Base-by-base conservation (phyloP, 2,797 vertebrate species). In the Pitangus sulphuratus region DNA sequence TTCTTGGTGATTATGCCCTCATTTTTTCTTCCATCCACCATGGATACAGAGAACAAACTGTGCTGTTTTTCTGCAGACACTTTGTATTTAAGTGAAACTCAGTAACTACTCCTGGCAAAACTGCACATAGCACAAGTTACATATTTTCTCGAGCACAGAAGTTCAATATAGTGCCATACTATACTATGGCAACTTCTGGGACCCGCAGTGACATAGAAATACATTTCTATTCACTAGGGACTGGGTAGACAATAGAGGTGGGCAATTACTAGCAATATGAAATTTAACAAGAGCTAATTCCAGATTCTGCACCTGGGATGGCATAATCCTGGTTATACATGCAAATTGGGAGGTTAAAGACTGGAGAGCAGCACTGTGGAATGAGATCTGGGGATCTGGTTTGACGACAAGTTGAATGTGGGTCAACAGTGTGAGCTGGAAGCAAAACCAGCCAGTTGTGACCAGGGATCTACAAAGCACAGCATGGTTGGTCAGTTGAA, bases 401-500 rank as follows among this genome's bases (percentile, higher is more conserved):
- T 45, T 45, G 18, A 51, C 40, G 20, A 18, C 13, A 56, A 72
- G 15, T n/a, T 56, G 37, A 51, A 40, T 40, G 45, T 30, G 25
- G 71, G 64, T 25, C 21, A 85, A 50, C 13, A 40, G 25, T 35
- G n/a, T 62, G n/a, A 13, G 14, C 15, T 77, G 35, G 26, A 61
- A 78, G 39, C 12, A 25, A 51, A 62, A 86, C n/a, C 3, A 33
- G 17, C 10, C 44, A 47, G 5, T 11, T 2, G 0, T n/a, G 25
- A 15, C 26, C 14, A 2, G 3, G 8, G 15, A 33, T 47, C 16
- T 37, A 50, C 33, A 58, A 81, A 45, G 12, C 40, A 64, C 12
- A 33, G 15, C 48, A 56, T 7, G 14, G 18, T 4, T 44, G 37
- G 25, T 3, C 2, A 0, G 5, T 39, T 2, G 2, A 58, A 25